Evolutionary conservation across 2,113 vertebrate species (phyloP), one percentile per base, ranked within the genome.

Genomic region (Egretta garzetta): DNA sequence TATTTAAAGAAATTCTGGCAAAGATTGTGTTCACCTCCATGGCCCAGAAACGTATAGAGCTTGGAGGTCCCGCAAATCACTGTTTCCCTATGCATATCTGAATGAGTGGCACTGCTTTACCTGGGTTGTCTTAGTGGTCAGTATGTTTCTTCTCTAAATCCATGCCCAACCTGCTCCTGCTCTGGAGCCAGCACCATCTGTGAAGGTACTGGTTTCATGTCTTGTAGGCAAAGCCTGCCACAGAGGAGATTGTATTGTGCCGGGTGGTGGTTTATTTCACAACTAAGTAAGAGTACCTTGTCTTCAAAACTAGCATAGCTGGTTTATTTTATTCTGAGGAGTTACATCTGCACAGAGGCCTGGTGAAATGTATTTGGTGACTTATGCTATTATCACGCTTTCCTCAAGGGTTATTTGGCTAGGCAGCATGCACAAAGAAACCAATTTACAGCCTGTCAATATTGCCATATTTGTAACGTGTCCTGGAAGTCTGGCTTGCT

Each of bases 331-430:
- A 72, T 94, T 92, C 74, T 11, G 8, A 80, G 82, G 45, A 64
- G 84, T 55, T 68, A 52, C 58, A 49, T 59, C 58, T 79, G 66
- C 64, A 70, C 53, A 91, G 49, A 73, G 62, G 35, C 62, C 71
- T 94, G 77, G 91, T 82, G 70, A 81, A 94, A 87, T 37, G 41
- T 70, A 26, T 91, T 92, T 95, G 96, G 86, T 64, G 83, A 87
- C 32, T 94, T 90, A 83, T 37, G 73, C 32, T 93, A 72, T 95
- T 96, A 84, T 81, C 86, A 85, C 1, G 5, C 56, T 92, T 94
- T 89, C 76, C 83, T 87, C 80, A 68, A 76, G 80, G 83, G 60
- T 85, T 89, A 64, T 90, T 95, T 94, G 86, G 91, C 84, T 94
- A 73, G 91, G n/a, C 81, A 82, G 66, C 70, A 76, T 27, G 58